phyloP scores from a whole-genome alignment of 2,888 invertebrate species.

The Amphipoea oculea region DNA sequence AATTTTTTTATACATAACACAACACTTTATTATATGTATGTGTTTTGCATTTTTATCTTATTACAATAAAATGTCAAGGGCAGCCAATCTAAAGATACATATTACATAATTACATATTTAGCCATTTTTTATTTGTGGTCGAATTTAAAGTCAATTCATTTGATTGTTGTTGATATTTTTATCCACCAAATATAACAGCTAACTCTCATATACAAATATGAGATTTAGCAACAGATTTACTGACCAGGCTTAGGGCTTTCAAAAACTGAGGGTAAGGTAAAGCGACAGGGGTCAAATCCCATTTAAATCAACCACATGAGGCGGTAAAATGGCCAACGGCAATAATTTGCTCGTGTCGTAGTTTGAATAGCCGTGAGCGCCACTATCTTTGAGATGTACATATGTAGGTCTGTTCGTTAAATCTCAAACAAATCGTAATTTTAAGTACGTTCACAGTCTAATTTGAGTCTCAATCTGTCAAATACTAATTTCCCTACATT shows the following conservation, averaged over 20 bases:
- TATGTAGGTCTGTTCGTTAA: slow-evolving; percentile 18
- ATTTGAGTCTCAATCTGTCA: background rate
- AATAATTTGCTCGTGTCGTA: slow-evolving; percentile 24
- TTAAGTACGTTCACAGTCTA: background rate
- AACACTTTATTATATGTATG: background rate
- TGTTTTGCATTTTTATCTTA: background rate
- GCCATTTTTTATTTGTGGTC: background rate
- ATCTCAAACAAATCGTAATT: slow-evolving; percentile 16
- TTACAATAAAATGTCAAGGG: background rate
- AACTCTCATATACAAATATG: background rate
- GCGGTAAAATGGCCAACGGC: slow-evolving; percentile 18
- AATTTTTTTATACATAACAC: too few relatives aligned
- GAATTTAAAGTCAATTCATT: background rate
- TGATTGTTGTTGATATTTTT: background rate
- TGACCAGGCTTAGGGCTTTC: background rate
- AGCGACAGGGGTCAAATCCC: slow-evolving; percentile 8
- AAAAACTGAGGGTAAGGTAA: background rate
- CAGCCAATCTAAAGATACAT: background rate
- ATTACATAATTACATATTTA: too few relatives aligned
- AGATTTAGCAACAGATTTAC: slow-evolving; percentile 9
- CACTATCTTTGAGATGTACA: background rate
- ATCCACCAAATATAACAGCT: background rate
- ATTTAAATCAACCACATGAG: slow-evolving; percentile 42
- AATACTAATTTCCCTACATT: background rate
- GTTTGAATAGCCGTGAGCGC: background rate